phyloP scores from a whole-genome alignment of 2,888 invertebrate genomes.

The Scaptomyza cyrtandrae region DNA sequence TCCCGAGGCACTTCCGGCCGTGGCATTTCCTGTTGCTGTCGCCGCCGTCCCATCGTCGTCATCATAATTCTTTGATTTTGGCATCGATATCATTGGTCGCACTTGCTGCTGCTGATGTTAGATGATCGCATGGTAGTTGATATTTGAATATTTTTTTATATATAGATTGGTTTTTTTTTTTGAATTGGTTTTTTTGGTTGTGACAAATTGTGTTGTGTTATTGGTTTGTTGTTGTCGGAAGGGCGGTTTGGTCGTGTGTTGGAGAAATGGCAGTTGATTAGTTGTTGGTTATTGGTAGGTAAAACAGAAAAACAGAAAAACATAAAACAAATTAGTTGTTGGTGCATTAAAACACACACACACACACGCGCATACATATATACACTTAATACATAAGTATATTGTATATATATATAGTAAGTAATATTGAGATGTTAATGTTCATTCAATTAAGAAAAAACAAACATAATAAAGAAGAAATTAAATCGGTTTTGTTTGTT shows the following conservation, averaged over 20 bases:
- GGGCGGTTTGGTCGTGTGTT: conserved; percentile 36
- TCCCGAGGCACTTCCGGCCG: conserved; percentile 14
- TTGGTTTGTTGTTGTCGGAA: conserved; percentile 9
- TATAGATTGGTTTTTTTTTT: background rate
- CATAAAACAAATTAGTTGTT: conserved; percentile 34
- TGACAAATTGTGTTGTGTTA: conserved; percentile 28
- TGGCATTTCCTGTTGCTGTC: conserved; percentile 16
- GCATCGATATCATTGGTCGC: conserved; percentile 86
- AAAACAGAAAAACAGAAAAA: conserved; percentile 36
- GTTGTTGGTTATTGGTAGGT: conserved; percentile 58
- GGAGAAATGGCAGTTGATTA: conserved; percentile 69
- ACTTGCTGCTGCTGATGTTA: conserved; percentile 49
- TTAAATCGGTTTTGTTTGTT: background rate
- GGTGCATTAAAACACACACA: too few species aligned
- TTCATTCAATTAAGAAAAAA: background rate
- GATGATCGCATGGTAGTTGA: conserved; percentile 25
- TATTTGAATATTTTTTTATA: conserved; percentile 14
- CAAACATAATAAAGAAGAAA: conserved; percentile 6
- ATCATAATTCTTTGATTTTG: conserved; percentile 85
- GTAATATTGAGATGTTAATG: conserved; percentile 1
- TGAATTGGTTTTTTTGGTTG: conserved; percentile 4
- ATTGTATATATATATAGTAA: conserved; percentile 1
- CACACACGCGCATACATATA: conserved; percentile 21
- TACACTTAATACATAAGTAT: conserved; percentile 8
- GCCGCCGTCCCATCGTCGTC: conserved; percentile 66